A percentile compares a stretch with the other conserved stretches of the same genome.
Evolutionary conservation across 2,797 vertebrate genomes (phyloP).

Genomic region (Glossophaga mutica): DNA sequence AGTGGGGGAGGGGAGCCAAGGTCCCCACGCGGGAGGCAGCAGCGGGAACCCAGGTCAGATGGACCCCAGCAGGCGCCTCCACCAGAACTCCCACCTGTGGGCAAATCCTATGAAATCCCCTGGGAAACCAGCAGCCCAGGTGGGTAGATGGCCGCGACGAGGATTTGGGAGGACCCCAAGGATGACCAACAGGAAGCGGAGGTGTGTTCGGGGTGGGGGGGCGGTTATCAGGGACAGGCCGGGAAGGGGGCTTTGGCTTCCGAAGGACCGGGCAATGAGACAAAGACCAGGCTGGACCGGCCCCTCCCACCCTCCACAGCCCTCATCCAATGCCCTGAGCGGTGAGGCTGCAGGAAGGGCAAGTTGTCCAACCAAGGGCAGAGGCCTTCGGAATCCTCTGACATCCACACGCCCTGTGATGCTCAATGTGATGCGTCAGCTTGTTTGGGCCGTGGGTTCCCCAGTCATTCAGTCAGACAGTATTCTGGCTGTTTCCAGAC

Average conservation of each 20-base stretch:
- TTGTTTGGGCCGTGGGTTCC: too few species aligned
- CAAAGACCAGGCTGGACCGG: too few species aligned
- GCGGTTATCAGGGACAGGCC: not conserved
- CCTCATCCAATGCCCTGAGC: not conserved
- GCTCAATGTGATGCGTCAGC: not conserved
- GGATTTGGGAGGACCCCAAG: rapidly evolving
- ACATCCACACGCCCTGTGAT: rapidly evolving
- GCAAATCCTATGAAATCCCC: not conserved
- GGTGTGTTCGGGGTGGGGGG: rapidly evolving
- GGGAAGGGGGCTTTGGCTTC: not conserved
- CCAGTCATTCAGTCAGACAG: not conserved
- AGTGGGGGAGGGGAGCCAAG: rapidly evolving
- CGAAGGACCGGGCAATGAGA: not conserved
- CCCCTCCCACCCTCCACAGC: not conserved
- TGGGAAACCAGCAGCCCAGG: not conserved
- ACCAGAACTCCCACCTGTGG: not conserved
- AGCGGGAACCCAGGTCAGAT: rapidly evolving
- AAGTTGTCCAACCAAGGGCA: not conserved
- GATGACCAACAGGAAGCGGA: rapidly evolving
- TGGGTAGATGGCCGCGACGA: rapidly evolving
- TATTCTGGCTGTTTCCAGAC: not conserved
- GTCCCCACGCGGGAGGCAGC: not conserved
- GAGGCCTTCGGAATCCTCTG: not conserved
- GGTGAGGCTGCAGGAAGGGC: not conserved
- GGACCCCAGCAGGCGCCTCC: too few species aligned